Conservation (phyloP, 2,797 vertebrate species). For the Muraenolepis orangiensis region DNA sequence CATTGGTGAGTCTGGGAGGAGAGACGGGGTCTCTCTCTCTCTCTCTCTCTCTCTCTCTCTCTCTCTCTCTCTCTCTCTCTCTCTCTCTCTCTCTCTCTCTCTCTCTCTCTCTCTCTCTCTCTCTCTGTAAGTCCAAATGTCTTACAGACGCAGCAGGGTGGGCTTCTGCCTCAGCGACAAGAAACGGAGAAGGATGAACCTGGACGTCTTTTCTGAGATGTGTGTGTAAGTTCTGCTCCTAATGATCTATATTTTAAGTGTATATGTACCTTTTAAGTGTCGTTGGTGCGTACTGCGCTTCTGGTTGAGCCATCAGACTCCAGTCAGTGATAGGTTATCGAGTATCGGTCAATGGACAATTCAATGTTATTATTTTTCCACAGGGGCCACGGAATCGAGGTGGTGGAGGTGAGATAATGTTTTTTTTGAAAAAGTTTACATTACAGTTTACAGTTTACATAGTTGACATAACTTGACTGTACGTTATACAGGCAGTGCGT, state of each 20-base stretch:
- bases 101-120: too few species aligned
- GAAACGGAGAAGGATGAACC: conserved; percentile 71
- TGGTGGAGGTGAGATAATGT: conserved; percentile 64
- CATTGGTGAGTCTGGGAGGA: not conserved
- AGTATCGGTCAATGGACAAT: not conserved
- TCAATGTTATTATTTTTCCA: conserved; percentile 1
- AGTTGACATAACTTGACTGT: not conserved
- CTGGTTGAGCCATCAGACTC: too few species aligned
- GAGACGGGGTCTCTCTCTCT: too few species aligned
- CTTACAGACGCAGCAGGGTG: conserved; percentile 62
- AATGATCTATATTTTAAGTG: too few species aligned
- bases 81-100: too few species aligned
- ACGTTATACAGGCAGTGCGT: not conserved
- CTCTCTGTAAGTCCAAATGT: conserved; percentile 38
- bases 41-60: too few species aligned
- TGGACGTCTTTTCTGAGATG: conserved; percentile 63
- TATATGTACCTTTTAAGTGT: too few species aligned
- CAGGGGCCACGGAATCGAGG: conserved; percentile 63
- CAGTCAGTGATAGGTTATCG: not conserved
- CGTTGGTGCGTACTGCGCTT: too few species aligned
- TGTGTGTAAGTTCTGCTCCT: conserved; percentile 67
- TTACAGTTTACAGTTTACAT: too few species aligned
- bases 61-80: too few species aligned
- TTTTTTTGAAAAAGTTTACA: too few species aligned
- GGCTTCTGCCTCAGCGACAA: conserved; percentile 75